Base-by-base conservation (phyloP, 2,888 invertebrate species). In the Polyommatus icarus region DNA sequence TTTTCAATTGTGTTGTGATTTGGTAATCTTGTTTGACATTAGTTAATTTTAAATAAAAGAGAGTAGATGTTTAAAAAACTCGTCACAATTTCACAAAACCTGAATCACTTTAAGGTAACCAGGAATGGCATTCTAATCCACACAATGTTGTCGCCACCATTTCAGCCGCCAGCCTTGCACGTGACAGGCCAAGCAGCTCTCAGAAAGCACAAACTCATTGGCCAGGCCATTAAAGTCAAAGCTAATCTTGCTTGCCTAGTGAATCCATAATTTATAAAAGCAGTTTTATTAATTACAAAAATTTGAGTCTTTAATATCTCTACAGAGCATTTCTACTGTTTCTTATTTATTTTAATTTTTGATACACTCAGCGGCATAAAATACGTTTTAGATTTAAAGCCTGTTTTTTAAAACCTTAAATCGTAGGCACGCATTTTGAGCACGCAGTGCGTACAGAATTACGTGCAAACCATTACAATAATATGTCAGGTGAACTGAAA, bases 271-370 rank as follows among this genome's bases (percentile, higher is more conserved):
- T 46, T 40, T 67, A 46, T 29, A 71, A 10, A 67, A 71, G 77
- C 71, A 71, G 77, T 71, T 71, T 78, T 76, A 75, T 29, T 72
- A 76, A 76, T 46, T 59, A n/a, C 24, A 32, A 61, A 32, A 85
- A 86, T 85, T 87, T 84, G 83, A 88, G 84, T 76, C 83, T 82
- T 82, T 82, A 84, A 85, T 84, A 84, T 76, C 36, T 76, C 71
- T 78, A 77, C 73, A 76, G 67, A 87, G 84, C 85, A 78, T 84
- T 85, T 85, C 83, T 87, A 87, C 86, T 89, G 87, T 87, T 90
- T 32, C 32, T 32, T 85, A 86, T 82, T 82, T 82, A 84, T 90
- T 50, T 18, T 24, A 29, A 77, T n/a, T n/a, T 75, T 71, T 46
- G 46, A 54, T 54, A 75, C 75, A 75, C 75, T 50, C 50, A 75